A percentile compares a stretch with the other conserved stretches of the same genome.
Evolutionary conservation across 2,113 vertebrate species (phyloP).

Genomic region (Copsychus sechellarum): DNA sequence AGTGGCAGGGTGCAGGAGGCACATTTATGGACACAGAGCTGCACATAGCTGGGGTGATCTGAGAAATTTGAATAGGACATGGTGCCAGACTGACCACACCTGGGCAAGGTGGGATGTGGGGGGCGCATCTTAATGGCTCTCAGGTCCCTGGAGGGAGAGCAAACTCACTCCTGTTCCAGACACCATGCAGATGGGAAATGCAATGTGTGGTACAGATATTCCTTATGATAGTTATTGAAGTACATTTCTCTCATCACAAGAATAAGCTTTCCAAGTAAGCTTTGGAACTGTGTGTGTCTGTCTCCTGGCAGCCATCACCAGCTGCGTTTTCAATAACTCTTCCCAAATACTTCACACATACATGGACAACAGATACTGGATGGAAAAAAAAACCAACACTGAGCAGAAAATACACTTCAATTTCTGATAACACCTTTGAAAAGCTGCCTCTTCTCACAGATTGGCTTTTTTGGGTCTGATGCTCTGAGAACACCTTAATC

Average conservation of each 20-base stretch:
- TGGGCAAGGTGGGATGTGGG: neutral
- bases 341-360: neutral
- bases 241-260: neutral
- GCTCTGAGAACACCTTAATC: neutral
- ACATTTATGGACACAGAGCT: neutral
- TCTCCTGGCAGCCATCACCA: neutral
- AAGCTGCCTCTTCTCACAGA: neutral
- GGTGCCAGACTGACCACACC: neutral
- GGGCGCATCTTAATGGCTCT: neutral
- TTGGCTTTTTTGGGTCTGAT: neutral
- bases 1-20: neutral
- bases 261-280: neutral
- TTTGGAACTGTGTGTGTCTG: neutral
- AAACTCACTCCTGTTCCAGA: neutral
- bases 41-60: rapidly evolving
- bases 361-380: neutral
- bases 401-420: neutral
- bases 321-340: neutral
- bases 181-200: neutral
- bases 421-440: neutral
- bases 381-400: neutral
- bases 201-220: neutral
- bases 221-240: neutral
- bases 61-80: rapidly evolving
- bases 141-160: neutral